Evolutionary conservation across 2,113 vertebrate genomes (phyloP), one percentile per base, ranked within the genome.

Genomic region (Caretta caretta): DNA sequence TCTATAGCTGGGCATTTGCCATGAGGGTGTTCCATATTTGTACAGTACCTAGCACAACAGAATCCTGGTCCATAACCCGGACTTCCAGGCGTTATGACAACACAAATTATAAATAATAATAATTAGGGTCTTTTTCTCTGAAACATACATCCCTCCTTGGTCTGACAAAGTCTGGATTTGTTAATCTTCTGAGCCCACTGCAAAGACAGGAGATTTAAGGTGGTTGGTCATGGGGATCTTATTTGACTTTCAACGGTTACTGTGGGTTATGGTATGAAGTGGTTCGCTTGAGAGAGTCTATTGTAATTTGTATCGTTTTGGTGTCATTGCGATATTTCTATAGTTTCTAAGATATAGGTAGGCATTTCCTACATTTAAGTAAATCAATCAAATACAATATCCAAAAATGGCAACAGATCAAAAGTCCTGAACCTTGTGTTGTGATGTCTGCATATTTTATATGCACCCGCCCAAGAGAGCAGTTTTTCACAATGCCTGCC

Each of bases 211-310:
- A 84, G 53, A 49, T 35, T n/a, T 81, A 51, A 69, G 54, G 29
- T 0, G 19, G 31, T 10, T 25, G 59, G 3, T 29, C 42, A 8
- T 1, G 2, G 0, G 3, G 80, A n/a, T 14, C 29, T 83, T 2
- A 1, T 22, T 8, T 87, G 76, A 35, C 78, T n/a, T 86, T 31
- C 76, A 48, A 65, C 31, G 85, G 35, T 62, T 69, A 48, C 78
- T 88, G 87, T 10, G 57, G 65, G 59, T 7, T 5, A 53, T 38
- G 17, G 42, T 53, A 14, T 59, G 79, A 31, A 84, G 65, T 20
- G 53, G 13, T 1, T 1, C 1, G 2, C 22, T 9, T 42, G 7
- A 4, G 75, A 69, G 38, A 89, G 20, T 13, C 2, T 78, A 27
- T n/a, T 79, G 42, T 11, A 56, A 84, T 84, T 78, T 29, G 2